phyloP scores from a whole-genome alignment of 2,797 vertebrate genomes.

The Clamator glandarius region DNA sequence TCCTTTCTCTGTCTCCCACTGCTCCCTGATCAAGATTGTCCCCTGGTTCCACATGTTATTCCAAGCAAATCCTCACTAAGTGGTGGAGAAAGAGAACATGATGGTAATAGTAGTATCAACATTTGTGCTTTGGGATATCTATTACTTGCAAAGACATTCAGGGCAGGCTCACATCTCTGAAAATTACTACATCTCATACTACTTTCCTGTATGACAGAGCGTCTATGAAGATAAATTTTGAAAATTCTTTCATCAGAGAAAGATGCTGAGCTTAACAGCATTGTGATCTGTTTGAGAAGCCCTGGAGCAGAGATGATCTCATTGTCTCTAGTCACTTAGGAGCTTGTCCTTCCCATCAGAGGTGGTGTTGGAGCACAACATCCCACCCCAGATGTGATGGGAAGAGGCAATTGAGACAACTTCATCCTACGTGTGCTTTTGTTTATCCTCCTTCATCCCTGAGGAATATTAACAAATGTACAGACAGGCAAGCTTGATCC shows the following conservation, averaged over 20 bases:
- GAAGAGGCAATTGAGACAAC: not conserved
- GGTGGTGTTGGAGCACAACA: not conserved
- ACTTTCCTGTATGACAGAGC: not conserved
- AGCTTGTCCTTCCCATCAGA: not conserved
- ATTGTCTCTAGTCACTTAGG: not conserved
- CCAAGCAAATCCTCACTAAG: not conserved
- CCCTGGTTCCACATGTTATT: not conserved
- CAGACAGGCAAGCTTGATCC: not conserved
- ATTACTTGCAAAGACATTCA: not conserved
- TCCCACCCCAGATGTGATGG: not conserved
- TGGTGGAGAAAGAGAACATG: not conserved
- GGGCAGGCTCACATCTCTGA: not conserved
- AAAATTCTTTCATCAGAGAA: not conserved
- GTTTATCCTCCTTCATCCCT: not conserved
- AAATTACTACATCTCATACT: not conserved
- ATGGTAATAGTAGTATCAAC: not conserved
- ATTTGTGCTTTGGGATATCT: not conserved
- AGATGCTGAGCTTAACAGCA: not conserved
- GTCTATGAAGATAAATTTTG: not conserved
- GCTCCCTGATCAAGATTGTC: not conserved
- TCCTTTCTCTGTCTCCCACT: not conserved
- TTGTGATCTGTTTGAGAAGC: not conserved
- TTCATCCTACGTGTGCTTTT: not conserved
- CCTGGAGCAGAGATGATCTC: not conserved
- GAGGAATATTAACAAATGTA: not conserved